Conservation (phyloP, 2,113 vertebrate species). For the Xenus cinereus region DNA sequence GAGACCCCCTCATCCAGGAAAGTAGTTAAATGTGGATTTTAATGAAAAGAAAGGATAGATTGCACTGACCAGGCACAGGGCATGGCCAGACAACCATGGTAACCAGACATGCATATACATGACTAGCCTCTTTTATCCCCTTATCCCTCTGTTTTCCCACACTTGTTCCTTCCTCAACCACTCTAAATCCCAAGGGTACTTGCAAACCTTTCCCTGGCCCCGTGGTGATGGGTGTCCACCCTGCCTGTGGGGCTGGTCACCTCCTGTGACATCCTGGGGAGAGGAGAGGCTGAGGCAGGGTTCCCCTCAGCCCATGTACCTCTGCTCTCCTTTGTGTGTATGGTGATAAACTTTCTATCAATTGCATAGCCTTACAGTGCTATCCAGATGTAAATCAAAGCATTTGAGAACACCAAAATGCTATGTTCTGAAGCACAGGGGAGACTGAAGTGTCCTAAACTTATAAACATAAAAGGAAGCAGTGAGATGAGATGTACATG, state of each 20-base stretch:
- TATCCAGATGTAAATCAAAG: neutral
- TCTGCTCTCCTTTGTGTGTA: neutral
- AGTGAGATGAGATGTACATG: neutral
- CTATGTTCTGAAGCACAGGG: neutral
- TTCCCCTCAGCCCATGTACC: neutral
- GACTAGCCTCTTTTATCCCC: fast-evolving
- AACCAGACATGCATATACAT: fast-evolving
- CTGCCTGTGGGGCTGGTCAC: fast-evolving
- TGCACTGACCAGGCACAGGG: too few species aligned
- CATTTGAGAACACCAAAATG: neutral
- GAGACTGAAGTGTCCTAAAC: neutral
- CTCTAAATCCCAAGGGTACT: neutral
- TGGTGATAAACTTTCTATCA: neutral
- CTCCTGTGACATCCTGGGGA: neutral
- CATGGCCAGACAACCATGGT: neutral
- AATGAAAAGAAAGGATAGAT: neutral
- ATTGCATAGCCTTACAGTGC: neutral
- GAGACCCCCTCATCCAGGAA: neutral
- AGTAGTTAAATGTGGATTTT: neutral
- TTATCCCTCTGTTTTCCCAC: neutral
- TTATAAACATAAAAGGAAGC: neutral
- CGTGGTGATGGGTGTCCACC: too few species aligned
- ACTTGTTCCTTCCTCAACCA: neutral
- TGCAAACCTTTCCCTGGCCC: neutral
- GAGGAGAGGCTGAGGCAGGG: neutral